Conservation (phyloP, 2,113 vertebrate genomes). For the Tympanuchus pallidicinctus region DNA sequence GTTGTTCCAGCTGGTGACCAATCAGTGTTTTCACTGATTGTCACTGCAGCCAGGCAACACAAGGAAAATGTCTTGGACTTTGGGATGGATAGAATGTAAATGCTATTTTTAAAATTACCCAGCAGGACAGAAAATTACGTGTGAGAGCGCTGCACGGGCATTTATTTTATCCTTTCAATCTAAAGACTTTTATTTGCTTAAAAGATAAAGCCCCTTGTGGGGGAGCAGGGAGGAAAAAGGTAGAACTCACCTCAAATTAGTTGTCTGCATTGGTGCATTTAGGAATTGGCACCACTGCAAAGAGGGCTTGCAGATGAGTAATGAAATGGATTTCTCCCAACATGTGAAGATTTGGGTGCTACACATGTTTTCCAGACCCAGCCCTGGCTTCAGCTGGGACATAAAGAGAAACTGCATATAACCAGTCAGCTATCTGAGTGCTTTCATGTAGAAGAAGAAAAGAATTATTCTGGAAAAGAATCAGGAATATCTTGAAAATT, state of each 20-base stretch:
- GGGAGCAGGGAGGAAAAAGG: neutral
- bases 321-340: neutral
- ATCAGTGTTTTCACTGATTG: constrained; percentile 39
- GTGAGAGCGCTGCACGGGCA: constrained; percentile 2
- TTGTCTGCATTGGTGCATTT: neutral
- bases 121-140: constrained; percentile 47
- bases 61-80: constrained; percentile 47
- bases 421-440: neutral
- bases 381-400: neutral
- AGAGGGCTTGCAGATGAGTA: neutral
- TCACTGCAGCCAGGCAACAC: constrained; percentile 64
- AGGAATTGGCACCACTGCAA: neutral
- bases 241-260: constrained; percentile 4
- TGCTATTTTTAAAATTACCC: constrained; percentile 62
- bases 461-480: neutral
- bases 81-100: constrained; percentile 66
- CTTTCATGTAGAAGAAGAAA: neutral
- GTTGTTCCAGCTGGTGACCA: constrained; percentile 29
- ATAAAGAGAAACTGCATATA: neutral
- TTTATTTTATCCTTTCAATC: constrained; percentile 40
- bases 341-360: neutral
- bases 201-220: constrained; percentile 22
- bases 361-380: neutral
- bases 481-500: neutral
- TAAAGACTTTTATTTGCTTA: constrained; percentile 16